Percentiles rank a stretch among this genome's conserved stretches.
These are phyloP conservation scores for Rhynchophorus ferrugineus DNA, from an alignment of 1,140 invertebrate genomes.

Conservation along the genomic window DNA sequence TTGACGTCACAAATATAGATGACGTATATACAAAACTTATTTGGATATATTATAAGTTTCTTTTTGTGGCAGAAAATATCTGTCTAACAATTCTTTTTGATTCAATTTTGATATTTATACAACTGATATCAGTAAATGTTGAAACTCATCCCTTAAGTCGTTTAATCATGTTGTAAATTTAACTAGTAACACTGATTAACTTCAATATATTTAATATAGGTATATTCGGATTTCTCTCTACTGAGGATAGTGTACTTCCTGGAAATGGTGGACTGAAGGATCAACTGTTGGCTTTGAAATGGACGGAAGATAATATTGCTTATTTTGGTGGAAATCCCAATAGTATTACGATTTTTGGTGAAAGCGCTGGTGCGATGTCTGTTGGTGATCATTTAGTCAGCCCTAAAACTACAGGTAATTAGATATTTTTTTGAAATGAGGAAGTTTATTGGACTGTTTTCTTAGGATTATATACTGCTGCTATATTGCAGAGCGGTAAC, in stretches of 20 bases:
- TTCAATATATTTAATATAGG: neutral
- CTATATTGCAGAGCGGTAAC: neutral
- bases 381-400: slow-evolving; percentile 1
- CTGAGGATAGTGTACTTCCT: neutral
- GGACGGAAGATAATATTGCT: slow-evolving; percentile 5
- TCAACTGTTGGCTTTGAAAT: slow-evolving; percentile 6
- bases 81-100: no score
- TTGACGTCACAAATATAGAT: no score
- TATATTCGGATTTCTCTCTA: neutral
- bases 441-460: no score
- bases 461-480: neutral
- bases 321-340: slow-evolving; percentile 2
- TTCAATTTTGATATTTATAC: no score
- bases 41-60: no score
- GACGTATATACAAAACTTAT: no score
- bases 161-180: no score
- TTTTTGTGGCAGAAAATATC: no score
- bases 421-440: no score
- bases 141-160: no score
- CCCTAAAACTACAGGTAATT: slow-evolving; percentile 4
- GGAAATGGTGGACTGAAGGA: slow-evolving; percentile 10
- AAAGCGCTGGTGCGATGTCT: slow-evolving; percentile 6
- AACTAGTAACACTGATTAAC: no score
- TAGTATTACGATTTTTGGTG: slow-evolving; percentile 3
- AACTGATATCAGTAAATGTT: no score